Base-by-base conservation (phyloP, 2,113 vertebrate genomes). In the Platysteira castanea region DNA sequence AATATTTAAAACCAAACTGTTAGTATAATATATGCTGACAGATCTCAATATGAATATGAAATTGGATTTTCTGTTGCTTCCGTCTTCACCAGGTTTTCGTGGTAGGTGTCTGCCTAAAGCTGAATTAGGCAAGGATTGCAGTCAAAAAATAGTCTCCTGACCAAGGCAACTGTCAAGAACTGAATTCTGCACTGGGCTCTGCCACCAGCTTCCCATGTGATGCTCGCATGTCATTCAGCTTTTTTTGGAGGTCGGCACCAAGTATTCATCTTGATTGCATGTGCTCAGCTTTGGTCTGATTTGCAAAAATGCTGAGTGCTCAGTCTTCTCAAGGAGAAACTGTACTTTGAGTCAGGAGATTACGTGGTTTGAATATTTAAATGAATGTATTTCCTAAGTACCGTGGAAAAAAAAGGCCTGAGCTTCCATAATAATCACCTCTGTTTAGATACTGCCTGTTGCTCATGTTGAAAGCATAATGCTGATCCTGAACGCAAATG, bases 351-450 rank as follows among this genome's bases (percentile, higher is more conserved):
- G 79, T 88, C 44, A 88, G 83, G 67, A 96, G 86, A 68, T 76
- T 67, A 88, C 68, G 79, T 88, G 93, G 67, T 90, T 90, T 90
- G 91, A 95, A 92, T 96, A 88, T 90, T 86, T 85, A 92, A 85
- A 92, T 88, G 65, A 54, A 60, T 83, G 5, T 33, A 67, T 85
- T 92, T 92, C 79, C 28, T 56, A 68, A 79, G 79, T 88, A 27
- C 75, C 76, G 42, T 60, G 41, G 68, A 73, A 86, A 92, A 69
- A 52, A 74, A 69, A 61, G 63, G 41, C 83, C 54, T 30, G 7
- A 37, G 76, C 94, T 95, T 94, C 89, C 68, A 12, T 90, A 90
- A 95, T 90, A 95, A 68, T 86, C 46, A 69, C 50, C n/a, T 92
- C n/a, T 1, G 1, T 28, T 68, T 81, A 16, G 49, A 11, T 86